Evolutionary conservation across 2,797 vertebrate species (phyloP).

Genomic region (Peromyscus aztecus): DNA sequence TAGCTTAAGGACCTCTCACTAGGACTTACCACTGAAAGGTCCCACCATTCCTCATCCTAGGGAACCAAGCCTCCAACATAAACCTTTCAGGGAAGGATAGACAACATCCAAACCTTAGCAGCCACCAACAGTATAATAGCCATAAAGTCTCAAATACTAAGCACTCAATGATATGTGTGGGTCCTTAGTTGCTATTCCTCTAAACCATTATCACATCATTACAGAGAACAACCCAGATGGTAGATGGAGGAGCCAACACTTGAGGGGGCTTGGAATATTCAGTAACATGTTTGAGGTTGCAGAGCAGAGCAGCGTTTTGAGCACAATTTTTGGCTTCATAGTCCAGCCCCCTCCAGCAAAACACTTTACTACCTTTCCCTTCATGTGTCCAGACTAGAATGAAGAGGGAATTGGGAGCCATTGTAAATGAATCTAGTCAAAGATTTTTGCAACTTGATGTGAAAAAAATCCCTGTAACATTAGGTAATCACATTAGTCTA

Average conservation of each 20-base stretch:
- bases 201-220: neutral
- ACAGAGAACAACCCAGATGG: neutral
- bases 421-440: conserved; percentile 22
- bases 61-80: neutral
- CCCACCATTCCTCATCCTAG: neutral
- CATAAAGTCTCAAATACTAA: neutral
- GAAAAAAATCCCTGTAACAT: neutral
- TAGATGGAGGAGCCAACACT: neutral
- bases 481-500: conserved; percentile 9
- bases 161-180: neutral
- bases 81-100: neutral
- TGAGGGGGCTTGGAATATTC: neutral
- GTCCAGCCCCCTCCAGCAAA: neutral
- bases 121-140: neutral
- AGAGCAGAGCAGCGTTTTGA: neutral
- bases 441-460: neutral
- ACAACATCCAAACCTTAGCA: neutral
- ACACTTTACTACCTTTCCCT: conserved; percentile 4
- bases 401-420: conserved; percentile 26
- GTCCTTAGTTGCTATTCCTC: neutral
- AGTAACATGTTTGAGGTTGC: conserved; percentile 34
- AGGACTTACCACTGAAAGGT: neutral
- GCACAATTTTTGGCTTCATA: conserved; percentile 2
- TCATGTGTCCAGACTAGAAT: neutral
- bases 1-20: neutral